These are phyloP conservation scores for Acanthopleura granulata DNA, from an alignment of 2,888 invertebrate species.

Conservation along the genomic window DNA sequence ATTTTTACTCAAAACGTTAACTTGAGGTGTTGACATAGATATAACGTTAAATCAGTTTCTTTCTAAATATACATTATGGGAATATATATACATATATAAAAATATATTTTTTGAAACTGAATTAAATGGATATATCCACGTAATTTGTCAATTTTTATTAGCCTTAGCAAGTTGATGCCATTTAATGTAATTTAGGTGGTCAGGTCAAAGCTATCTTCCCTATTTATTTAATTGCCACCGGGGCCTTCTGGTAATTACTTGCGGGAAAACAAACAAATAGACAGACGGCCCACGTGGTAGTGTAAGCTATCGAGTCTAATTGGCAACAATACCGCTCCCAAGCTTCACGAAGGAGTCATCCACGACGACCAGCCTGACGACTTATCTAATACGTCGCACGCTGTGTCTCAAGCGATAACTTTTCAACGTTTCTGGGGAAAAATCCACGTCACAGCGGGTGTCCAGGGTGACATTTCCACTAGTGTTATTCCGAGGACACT, in stretches of 20 bases:
- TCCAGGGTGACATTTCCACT: slow-evolving; percentile 1
- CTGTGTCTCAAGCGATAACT: not conserved
- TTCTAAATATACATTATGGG: too few relatives aligned
- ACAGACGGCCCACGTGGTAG: not conserved
- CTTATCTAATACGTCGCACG: not conserved
- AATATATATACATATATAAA: too few relatives aligned
- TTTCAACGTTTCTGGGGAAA: not conserved
- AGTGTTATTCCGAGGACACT: not conserved
- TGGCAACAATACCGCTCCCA: not conserved
- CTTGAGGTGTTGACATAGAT: too few relatives aligned
- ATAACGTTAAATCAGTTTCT: too few relatives aligned
- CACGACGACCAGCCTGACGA: not conserved
- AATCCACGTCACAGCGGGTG: not conserved
- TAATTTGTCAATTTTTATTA: too few relatives aligned
- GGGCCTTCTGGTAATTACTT: not conserved
- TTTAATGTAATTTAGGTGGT: too few relatives aligned
- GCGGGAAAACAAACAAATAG: slow-evolving; percentile 1
- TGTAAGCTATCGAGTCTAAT: not conserved
- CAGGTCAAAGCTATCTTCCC: not conserved
- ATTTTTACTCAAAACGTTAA: too few relatives aligned
- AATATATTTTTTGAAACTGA: too few relatives aligned
- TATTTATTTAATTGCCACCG: slow-evolving; percentile 4
- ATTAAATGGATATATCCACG: too few relatives aligned
- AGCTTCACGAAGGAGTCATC: too few relatives aligned
- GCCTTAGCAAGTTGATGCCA: too few relatives aligned